A percentile compares a stretch with the other conserved stretches of the same genome.
phyloP scores from a whole-genome alignment of 2,797 vertebrate genomes.

The Enteromius viviparus region DNA sequence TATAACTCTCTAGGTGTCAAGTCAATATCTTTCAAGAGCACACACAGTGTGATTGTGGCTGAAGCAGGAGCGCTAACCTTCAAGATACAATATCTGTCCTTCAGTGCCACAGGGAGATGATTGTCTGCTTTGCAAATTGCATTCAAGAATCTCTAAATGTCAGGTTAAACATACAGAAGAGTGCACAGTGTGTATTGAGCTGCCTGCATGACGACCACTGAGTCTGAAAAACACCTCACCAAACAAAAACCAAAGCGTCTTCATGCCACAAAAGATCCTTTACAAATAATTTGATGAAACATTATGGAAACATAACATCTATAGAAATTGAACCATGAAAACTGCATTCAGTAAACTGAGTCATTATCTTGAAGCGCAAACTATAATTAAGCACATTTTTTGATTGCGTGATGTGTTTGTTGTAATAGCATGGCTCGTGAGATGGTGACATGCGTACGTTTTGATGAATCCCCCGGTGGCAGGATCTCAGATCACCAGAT shows the following conservation, averaged over 20 bases:
- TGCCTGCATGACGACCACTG: neutral
- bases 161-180: slow-evolving; percentile 29
- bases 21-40: slow-evolving; percentile 4
- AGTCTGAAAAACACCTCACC: neutral
- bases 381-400: slow-evolving; percentile 15
- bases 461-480: slow-evolving; percentile 9
- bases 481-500: slow-evolving; percentile 49
- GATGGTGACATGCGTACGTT: slow-evolving; percentile 6
- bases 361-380: neutral
- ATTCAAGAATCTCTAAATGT: slow-evolving; percentile 35
- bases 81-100: slow-evolving; percentile 1
- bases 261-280: neutral
- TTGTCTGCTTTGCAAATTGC: slow-evolving; percentile 8
- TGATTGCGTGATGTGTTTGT: neutral
- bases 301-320: neutral
- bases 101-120: neutral
- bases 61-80: neutral
- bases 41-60: neutral
- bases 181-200: neutral
- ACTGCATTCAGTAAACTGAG: neutral
- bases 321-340: neutral
- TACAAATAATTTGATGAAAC: neutral
- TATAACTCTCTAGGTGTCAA: neutral
- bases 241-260: neutral
- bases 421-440: neutral